Evolutionary conservation across 2,888 invertebrate species (phyloP), one percentile per base, ranked within the genome.

Genomic region (Leucania comma): DNA sequence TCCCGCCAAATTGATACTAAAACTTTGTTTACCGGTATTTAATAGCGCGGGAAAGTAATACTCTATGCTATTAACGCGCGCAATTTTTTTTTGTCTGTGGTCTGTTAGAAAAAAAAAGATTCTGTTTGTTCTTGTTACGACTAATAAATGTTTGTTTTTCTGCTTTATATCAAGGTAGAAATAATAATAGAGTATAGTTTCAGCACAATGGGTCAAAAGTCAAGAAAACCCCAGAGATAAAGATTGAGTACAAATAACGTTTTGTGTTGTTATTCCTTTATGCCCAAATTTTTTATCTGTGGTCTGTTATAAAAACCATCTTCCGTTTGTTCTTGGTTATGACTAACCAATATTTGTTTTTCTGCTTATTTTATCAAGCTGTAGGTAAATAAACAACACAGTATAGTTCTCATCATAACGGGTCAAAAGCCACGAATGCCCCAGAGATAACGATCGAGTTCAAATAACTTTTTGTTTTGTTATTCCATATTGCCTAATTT

Each of bases 1-100:
- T 59, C 48, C 46, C 61, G 48, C 71, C 63, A 72, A 78, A 79
- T 78, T 72, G 68, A 68, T 78, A 78, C 59, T 81, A 29, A 79
- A 78, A 66, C 46, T 76, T 67, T 58, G 81, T 72, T 80, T 60
- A 57, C 60, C 42, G 26, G 51, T 42, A 68, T 42, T 42, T 42
- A 75, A 80, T 70, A 66, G 58, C 57, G 61, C 46, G 26, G 51
- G n/a, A 78, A 76, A 69, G 53, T 61, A 29, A 69, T 22, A 53
- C 56, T 56, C 68, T 46, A 68, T 35, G 64, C 53, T 56, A 75
- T 50, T 51, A 53, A 50, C 58, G 63, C 56, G n/a, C 60, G 60
- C 4, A 24, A 50, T 32, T 42, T 80, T 64, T 32, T 64, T 77
- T 64, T 64, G 61, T 80, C 50, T 64, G 29, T 29, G 50, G 54